Conservation (phyloP, 2,113 vertebrate species). For the Quiscalus mexicanus region DNA sequence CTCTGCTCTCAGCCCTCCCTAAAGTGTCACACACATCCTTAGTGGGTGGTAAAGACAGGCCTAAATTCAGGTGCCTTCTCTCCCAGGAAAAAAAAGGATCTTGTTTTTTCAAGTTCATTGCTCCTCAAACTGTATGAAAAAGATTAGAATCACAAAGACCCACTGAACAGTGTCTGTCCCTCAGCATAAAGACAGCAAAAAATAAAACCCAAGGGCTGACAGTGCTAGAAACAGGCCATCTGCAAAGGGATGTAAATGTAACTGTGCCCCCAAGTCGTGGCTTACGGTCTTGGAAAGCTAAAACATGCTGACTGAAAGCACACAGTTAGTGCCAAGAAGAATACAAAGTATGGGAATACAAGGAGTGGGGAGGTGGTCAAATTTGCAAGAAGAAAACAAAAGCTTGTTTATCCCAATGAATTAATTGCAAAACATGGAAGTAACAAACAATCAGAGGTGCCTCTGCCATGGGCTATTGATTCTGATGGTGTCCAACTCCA, state of each 20-base stretch:
- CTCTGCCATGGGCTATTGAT: conserved; percentile 1
- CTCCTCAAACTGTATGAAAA: conserved; percentile 55
- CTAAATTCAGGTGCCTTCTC: conserved; percentile 66
- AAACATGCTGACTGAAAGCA: conserved; percentile 26
- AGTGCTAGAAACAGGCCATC: conserved; percentile 55
- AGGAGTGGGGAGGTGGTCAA: conserved; percentile 9
- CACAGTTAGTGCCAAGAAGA: conserved; percentile 26
- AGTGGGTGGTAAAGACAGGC: conserved; percentile 60
- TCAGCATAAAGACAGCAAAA: conserved; percentile 53
- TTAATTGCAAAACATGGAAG: conserved; percentile 30
- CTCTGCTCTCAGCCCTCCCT: neutral
- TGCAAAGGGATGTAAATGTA: conserved; percentile 65
- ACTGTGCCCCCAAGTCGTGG: conserved; percentile 33
- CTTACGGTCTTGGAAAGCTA: conserved; percentile 19
- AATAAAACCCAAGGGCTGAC: conserved; percentile 23
- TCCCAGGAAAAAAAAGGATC: conserved; percentile 44
- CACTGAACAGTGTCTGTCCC: conserved; percentile 47
- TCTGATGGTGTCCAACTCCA: neutral
- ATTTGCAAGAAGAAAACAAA: conserved; percentile 23
- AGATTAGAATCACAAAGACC: conserved; percentile 70
- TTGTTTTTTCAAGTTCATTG: conserved; percentile 62
- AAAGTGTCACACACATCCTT: conserved; percentile 52
- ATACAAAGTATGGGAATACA: conserved; percentile 55
- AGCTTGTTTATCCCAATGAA: conserved; percentile 33
- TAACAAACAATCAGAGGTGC: conserved; percentile 31